phyloP scores from a whole-genome alignment of 1,140 invertebrate species.

The Saccostrea glomerata region DNA sequence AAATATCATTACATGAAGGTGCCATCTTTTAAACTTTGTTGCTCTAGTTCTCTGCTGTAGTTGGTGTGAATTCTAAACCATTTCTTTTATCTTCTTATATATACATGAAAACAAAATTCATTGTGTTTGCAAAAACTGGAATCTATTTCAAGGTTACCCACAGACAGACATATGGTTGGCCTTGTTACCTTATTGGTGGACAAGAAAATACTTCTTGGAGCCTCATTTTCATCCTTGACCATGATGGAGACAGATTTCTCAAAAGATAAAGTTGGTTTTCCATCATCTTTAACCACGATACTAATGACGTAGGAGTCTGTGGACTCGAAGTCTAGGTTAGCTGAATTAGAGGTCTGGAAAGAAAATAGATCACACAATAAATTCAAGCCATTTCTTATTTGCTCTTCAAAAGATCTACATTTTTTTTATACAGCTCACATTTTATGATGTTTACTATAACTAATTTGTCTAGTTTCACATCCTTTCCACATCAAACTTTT shows the following conservation, averaged over 20 bases:
- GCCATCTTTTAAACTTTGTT: too few relatives aligned
- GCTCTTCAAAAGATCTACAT: too few relatives aligned
- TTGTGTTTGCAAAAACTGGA: neutral
- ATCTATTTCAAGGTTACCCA: neutral
- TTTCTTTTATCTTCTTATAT: neutral
- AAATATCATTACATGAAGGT: too few relatives aligned
- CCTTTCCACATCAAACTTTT: too few relatives aligned
- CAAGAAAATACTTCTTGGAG: constrained; percentile 29
- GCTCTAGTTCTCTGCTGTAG: too few relatives aligned
- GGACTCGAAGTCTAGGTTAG: constrained; percentile 46
- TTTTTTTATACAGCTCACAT: too few relatives aligned
- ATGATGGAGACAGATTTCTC: constrained; percentile 44
- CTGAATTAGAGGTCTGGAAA: constrained; percentile 38
- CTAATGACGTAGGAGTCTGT: constrained; percentile 40
- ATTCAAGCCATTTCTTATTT: too few relatives aligned
- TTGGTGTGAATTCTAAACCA: too few relatives aligned
- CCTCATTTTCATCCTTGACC: constrained; percentile 56
- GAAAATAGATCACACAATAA: neutral
- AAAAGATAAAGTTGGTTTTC: constrained; percentile 45
- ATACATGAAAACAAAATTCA: neutral
- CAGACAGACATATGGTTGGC: neutral
- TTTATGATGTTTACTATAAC: too few relatives aligned
- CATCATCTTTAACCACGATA: constrained; percentile 49
- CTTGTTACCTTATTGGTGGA: constrained; percentile 31
- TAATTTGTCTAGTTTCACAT: too few relatives aligned